These are phyloP conservation scores for Cantharis rustica DNA, from an alignment of 2,888 invertebrate species.

Conservation along the genomic window DNA sequence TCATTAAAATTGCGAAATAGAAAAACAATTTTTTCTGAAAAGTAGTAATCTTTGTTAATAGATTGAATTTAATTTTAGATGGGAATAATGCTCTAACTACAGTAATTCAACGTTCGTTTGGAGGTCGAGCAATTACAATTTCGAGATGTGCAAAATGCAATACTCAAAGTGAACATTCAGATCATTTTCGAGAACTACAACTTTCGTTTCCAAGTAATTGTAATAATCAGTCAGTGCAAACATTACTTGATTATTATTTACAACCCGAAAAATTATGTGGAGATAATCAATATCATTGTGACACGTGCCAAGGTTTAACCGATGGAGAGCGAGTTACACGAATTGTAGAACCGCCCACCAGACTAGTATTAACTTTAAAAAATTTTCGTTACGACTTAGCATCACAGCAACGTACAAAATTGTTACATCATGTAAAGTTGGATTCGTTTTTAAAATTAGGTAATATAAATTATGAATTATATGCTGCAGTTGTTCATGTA, in stretches of 20 bases:
- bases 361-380: slow-evolving; percentile 79
- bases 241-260: slow-evolving; percentile 77
- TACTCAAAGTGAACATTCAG: slow-evolving; percentile 72
- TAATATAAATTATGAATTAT: slow-evolving; percentile 68
- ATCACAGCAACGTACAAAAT: slow-evolving; percentile 76
- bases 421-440: slow-evolving; percentile 63
- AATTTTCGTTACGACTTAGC: slow-evolving; percentile 78
- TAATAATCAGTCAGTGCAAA: slow-evolving; percentile 71
- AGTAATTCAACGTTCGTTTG: slow-evolving; percentile 73
- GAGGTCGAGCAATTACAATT: slow-evolving; percentile 75
- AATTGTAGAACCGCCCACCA: slow-evolving; percentile 74
- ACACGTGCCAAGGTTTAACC: slow-evolving; percentile 72
- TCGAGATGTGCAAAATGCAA: slow-evolving; percentile 76
- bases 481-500: slow-evolving; percentile 84
- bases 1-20: background rate
- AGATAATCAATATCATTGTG: slow-evolving; percentile 83
- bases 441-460: slow-evolving; percentile 65
- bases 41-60: background rate
- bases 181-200: slow-evolving; percentile 81
- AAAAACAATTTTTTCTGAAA: background rate
- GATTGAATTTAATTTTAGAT: background rate
- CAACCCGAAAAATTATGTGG: slow-evolving; percentile 77
- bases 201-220: slow-evolving; percentile 68
- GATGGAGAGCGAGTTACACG: slow-evolving; percentile 76
- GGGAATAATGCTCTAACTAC: slow-evolving; percentile 42